A percentile compares a stretch with the other conserved stretches of the same genome.
phyloP scores from a whole-genome alignment of 2,888 invertebrate genomes.

The Drosophila eohydei region DNA sequence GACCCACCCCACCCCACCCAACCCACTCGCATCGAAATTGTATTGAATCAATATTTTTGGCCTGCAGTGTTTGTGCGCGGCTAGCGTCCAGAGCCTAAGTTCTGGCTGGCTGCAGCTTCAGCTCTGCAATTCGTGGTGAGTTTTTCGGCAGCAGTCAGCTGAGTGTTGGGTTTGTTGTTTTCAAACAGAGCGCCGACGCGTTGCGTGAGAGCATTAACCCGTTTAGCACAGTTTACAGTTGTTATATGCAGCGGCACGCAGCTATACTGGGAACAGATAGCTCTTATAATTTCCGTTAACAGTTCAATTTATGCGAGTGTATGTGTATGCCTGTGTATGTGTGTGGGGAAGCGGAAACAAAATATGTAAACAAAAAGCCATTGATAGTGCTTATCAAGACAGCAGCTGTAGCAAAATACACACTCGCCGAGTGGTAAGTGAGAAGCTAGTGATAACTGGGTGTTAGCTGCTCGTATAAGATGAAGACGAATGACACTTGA shows the following conservation, averaged over 20 bases:
- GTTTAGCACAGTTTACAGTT: slow-evolving; percentile 12
- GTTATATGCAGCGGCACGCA: slow-evolving; percentile 23
- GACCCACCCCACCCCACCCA: not conserved
- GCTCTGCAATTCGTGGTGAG: slow-evolving; percentile 52
- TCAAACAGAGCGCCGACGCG: slow-evolving; percentile 52
- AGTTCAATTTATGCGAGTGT: not conserved
- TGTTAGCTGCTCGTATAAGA: slow-evolving; percentile 44
- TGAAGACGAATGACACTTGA: slow-evolving; percentile 21
- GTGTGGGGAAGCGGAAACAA: slow-evolving; percentile 25
- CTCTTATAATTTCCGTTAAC: slow-evolving; percentile 33
- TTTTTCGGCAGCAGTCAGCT: slow-evolving; percentile 44
- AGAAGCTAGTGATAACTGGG: slow-evolving; percentile 48
- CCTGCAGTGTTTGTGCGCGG: slow-evolving; percentile 28
- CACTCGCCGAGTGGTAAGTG: slow-evolving; percentile 33
- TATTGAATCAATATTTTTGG: slow-evolving; percentile 64
- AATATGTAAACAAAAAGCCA: slow-evolving; percentile 52
- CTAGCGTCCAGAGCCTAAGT: slow-evolving; percentile 17
- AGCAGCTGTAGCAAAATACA: slow-evolving; percentile 33
- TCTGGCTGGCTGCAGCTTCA: slow-evolving; percentile 40
- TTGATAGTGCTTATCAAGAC: slow-evolving; percentile 66
- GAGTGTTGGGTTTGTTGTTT: slow-evolving; percentile 50
- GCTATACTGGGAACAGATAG: slow-evolving; percentile 50
- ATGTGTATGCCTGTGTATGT: slow-evolving; percentile 3
- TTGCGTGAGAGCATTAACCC: not conserved
- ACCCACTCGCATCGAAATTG: slow-evolving; percentile 40